phyloP scores from a whole-genome alignment of 2,888 invertebrate species.

The Ypsolopha scabrella region DNA sequence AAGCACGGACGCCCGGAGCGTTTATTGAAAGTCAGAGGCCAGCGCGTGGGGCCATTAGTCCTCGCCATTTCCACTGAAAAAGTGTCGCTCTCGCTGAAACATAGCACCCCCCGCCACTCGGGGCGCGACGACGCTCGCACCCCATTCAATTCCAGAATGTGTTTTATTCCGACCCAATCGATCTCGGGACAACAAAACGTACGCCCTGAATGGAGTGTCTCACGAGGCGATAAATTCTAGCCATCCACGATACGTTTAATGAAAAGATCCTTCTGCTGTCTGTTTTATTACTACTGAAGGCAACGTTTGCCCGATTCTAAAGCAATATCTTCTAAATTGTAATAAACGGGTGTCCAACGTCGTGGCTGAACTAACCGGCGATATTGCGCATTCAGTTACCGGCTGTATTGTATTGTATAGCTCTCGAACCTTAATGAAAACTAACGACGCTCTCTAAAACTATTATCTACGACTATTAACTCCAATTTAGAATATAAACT shows the following conservation, averaged over 20 bases:
- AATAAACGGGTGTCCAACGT: conserved; percentile 3
- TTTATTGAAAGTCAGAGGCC: conserved; percentile 60
- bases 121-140: conserved; percentile 16
- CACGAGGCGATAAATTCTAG: conserved; percentile 59
- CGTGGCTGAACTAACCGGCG: neutral
- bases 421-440: conserved; percentile 2
- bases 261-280: conserved; percentile 50
- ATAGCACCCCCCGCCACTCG: conserved; percentile 30
- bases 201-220: conserved; percentile 56
- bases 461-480: neutral
- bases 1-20: conserved; percentile 28
- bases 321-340: conserved; percentile 6
- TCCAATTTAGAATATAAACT: neutral
- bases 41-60: conserved; percentile 61
- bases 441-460: neutral
- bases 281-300: conserved; percentile 44
- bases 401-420: neutral
- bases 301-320: conserved; percentile 6
- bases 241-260: conserved; percentile 59
- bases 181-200: conserved; percentile 62
- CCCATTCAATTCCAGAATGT: conserved; percentile 63
- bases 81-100: conserved; percentile 60
- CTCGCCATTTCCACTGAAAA: conserved; percentile 46
- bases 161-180: conserved; percentile 64
- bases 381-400: conserved; percentile 2